A percentile compares a stretch with the other conserved stretches of the same genome.
phyloP scores from a whole-genome alignment of 1,140 invertebrate species.

The Brachionus calyciflorus region DNA sequence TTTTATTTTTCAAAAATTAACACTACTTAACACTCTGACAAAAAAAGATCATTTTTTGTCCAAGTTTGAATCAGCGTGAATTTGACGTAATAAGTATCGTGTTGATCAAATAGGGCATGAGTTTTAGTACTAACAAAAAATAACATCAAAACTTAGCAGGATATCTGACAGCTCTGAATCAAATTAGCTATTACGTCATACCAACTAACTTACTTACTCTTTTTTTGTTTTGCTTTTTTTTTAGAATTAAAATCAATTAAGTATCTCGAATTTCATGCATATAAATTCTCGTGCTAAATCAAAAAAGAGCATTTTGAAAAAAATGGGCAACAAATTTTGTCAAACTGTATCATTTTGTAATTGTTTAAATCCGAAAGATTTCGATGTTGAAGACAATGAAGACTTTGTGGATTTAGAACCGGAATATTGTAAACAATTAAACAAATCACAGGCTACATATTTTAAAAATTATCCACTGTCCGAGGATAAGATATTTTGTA shows the following conservation, averaged over 20 bases:
- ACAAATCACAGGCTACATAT: background rate
- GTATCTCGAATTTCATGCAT: slow-evolving; percentile 1
- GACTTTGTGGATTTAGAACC: background rate
- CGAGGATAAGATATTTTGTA: background rate
- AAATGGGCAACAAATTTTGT: slow-evolving; percentile 18
- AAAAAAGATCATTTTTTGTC: too few species aligned
- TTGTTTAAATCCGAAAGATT: slow-evolving; percentile 20
- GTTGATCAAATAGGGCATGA: too few species aligned
- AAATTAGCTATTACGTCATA: too few species aligned
- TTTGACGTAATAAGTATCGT: too few species aligned
- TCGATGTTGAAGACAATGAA: background rate
- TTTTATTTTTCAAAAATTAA: too few species aligned
- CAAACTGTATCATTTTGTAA: slow-evolving; percentile 5
- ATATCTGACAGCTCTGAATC: too few species aligned
- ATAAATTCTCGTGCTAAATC: background rate
- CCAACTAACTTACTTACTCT: too few species aligned
- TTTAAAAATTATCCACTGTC: background rate
- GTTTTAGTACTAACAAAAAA: too few species aligned
- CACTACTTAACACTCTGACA: too few species aligned
- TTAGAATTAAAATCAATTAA: slow-evolving; percentile 21
- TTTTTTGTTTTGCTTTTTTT: background rate
- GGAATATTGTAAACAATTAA: background rate
- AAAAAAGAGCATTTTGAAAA: background rate
- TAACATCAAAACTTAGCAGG: too few species aligned
- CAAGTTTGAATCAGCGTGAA: too few species aligned